These are phyloP conservation scores for Xanthia icteritia DNA, from an alignment of 2,888 invertebrate species.

Conservation along the genomic window DNA sequence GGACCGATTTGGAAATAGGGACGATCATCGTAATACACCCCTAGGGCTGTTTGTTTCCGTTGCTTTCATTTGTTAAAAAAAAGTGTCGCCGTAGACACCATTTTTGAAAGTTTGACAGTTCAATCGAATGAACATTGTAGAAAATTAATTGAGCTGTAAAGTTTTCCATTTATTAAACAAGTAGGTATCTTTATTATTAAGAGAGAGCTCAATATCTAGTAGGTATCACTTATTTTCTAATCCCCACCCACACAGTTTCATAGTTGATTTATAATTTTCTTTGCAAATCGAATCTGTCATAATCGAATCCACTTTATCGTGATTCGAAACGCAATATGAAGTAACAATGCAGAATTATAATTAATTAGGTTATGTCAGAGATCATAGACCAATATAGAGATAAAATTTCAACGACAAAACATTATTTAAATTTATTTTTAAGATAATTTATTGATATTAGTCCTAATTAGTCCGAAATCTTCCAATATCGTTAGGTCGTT, in stretches of 20 bases:
- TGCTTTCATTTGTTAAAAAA: conserved; percentile 10
- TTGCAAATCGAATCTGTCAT: conserved; percentile 41
- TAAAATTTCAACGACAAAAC: conserved; percentile 24
- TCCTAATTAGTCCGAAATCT: conserved; percentile 37
- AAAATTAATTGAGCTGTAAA: conserved; percentile 13
- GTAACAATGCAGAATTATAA: conserved; percentile 39
- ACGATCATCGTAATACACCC: conserved; percentile 58
- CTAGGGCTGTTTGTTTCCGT: conserved; percentile 55
- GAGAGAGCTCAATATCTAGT: conserved; percentile 23
- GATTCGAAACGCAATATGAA: conserved; percentile 53
- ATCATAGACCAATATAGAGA: conserved; percentile 43
- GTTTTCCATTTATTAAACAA: conserved; percentile 9
- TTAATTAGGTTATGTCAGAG: conserved; percentile 43
- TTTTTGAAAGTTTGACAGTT: conserved; percentile 36
- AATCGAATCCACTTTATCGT: conserved; percentile 50
- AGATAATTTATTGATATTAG: conserved; percentile 31
- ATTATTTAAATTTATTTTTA: conserved; percentile 6
- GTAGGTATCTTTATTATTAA: conserved; percentile 14
- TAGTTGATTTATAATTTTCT: conserved; percentile 40
- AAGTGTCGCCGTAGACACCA: conserved; percentile 18
- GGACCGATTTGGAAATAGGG: conserved; percentile 62
- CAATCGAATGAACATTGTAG: background rate
- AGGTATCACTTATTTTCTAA: conserved; percentile 34
- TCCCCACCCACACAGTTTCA: conserved; percentile 47
- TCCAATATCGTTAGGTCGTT: conserved; percentile 38